A percentile compares a stretch with the other conserved stretches of the same genome.
These are phyloP conservation scores for Brachionus manjavacas DNA, from an alignment of 1,140 invertebrate species.

Conservation along the genomic window DNA sequence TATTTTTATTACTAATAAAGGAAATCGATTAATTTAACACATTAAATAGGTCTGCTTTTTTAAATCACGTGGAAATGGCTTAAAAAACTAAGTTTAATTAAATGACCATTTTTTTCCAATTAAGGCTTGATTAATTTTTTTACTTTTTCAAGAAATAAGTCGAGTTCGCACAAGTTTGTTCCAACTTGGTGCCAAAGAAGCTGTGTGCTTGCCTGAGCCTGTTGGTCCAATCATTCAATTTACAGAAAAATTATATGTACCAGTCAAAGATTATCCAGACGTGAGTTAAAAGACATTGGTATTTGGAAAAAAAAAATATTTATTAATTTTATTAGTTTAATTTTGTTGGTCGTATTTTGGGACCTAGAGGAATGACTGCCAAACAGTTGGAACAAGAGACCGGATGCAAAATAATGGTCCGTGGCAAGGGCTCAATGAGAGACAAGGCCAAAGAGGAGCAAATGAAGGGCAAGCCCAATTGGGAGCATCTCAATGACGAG, in stretches of 20 bases:
- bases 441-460: slow-evolving; percentile 99
- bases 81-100: background rate
- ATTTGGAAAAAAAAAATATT: background rate
- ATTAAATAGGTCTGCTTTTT: background rate
- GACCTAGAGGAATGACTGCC: slow-evolving; percentile 96
- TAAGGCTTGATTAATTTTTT: background rate
- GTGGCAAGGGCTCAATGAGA: slow-evolving; percentile 98
- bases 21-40: background rate
- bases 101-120: too few relatives aligned
- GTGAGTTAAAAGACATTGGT: background rate
- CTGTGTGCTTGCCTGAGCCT: slow-evolving; percentile 84
- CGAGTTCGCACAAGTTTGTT: slow-evolving; percentile 93
- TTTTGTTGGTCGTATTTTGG: slow-evolving; percentile 97
- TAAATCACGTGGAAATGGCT: background rate
- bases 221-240: slow-evolving; percentile 82
- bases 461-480: slow-evolving; percentile 97
- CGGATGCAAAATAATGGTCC: slow-evolving; percentile 99
- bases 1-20: background rate
- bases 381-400: slow-evolving; percentile 99
- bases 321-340: slow-evolving; percentile 67
- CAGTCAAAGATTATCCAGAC: slow-evolving; percentile 98
- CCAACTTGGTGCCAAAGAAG: slow-evolving; percentile 92
- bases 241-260: slow-evolving; percentile 98
- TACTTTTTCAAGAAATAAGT: slow-evolving; percentile 78
- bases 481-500: slow-evolving; percentile 98